A percentile compares a stretch with the other conserved stretches of the same genome.
These are phyloP conservation scores for Brachypterus glaber DNA, from an alignment of 2,888 invertebrate genomes.

Conservation along the genomic window DNA sequence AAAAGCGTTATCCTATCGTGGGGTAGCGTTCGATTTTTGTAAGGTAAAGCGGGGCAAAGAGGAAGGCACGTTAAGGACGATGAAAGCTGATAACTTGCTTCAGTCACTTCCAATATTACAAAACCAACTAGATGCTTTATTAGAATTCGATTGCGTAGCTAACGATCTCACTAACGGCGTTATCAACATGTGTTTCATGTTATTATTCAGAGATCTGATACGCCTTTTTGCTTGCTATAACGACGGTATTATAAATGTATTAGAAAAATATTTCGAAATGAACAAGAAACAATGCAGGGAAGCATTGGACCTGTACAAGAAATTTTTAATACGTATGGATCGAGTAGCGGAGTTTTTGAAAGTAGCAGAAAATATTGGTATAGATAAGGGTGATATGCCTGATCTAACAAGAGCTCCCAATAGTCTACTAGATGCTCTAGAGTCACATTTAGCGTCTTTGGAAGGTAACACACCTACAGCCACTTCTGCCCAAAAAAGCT, in stretches of 20 bases:
- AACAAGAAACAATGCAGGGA: slow-evolving; percentile 99
- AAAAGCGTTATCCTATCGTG: slow-evolving; percentile 96
- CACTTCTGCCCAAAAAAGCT: slow-evolving; percentile 78
- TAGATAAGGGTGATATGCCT: slow-evolving; percentile 98
- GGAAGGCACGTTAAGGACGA: slow-evolving; percentile 93
- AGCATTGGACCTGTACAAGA: slow-evolving; percentile 96
- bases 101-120: slow-evolving; percentile 96
- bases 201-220: slow-evolving; percentile 97
- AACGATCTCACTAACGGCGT: slow-evolving; percentile 92
- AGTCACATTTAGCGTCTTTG: slow-evolving; percentile 88
- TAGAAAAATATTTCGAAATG: slow-evolving; percentile 99
- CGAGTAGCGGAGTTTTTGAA: slow-evolving; percentile 97
- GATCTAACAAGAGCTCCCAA: slow-evolving; percentile 98
- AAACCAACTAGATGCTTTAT: slow-evolving; percentile 87
- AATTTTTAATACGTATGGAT: slow-evolving; percentile 98
- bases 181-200: slow-evolving; percentile 98
- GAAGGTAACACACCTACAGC: slow-evolving; percentile 90
- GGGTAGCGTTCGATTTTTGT: slow-evolving; percentile 99
- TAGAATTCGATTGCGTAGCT: slow-evolving; percentile 97
- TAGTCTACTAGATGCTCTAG: slow-evolving; percentile 92
- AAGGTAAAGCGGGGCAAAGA: slow-evolving; percentile 99
- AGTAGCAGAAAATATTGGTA: slow-evolving; percentile 83
- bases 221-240: slow-evolving; percentile 98
- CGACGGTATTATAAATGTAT: slow-evolving; percentile 96
- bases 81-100: slow-evolving; percentile 95